Conservation (phyloP, 2,888 invertebrate species). For the Cynaeus angustus region DNA sequence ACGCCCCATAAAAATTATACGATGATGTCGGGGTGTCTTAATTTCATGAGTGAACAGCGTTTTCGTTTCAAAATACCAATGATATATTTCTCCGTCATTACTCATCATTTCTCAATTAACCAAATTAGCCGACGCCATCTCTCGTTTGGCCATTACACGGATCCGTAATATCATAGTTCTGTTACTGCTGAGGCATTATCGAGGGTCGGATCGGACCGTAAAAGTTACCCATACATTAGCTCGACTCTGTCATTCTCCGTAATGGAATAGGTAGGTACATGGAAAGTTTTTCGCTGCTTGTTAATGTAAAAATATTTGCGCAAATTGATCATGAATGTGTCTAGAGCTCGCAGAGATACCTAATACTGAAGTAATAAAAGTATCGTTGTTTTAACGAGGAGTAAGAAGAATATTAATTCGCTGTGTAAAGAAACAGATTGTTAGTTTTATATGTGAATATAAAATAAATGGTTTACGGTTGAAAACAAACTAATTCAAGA, state of each 20-base stretch:
- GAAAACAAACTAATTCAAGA: no score
- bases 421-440: no score
- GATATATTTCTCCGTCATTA: conserved; percentile 71
- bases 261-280: conserved; percentile 28
- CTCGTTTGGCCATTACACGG: conserved; percentile 50
- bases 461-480: no score
- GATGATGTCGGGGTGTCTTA: conserved; percentile 59
- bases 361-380: no score
- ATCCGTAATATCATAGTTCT: conserved; percentile 49
- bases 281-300: conserved; percentile 23
- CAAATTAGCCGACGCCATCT: conserved; percentile 67
- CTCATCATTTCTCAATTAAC: conserved; percentile 72
- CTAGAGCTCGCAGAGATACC: no score
- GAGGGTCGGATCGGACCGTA: conserved; percentile 43
- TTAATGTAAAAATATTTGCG: background rate
- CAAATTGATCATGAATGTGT: background rate
- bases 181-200: conserved; percentile 45
- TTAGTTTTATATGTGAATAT: no score
- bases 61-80: conserved; percentile 69
- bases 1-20: conserved; percentile 34
- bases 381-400: no score
- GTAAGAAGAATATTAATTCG: no score
- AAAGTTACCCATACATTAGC: conserved; percentile 39
- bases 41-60: conserved; percentile 64
- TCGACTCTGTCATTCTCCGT: conserved; percentile 18